Conservation (phyloP, 2,113 vertebrate species). For the Myotis lucifugus region DNA sequence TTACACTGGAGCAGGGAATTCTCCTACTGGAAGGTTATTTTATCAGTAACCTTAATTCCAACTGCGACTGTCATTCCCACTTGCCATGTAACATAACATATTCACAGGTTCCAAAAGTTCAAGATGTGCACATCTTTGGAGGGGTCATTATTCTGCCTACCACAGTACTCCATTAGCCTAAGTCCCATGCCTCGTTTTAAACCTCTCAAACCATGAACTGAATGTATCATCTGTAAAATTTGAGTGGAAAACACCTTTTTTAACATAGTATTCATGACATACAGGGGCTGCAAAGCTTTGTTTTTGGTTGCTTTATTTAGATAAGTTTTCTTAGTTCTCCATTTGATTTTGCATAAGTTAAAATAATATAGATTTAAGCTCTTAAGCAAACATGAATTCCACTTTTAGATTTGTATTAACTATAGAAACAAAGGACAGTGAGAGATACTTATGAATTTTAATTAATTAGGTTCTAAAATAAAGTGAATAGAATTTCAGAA, state of each 20-base stretch:
- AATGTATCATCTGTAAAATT: background rate
- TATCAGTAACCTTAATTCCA: slow-evolving; percentile 14
- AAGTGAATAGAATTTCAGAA: slow-evolving; percentile 65
- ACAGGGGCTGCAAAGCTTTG: slow-evolving; percentile 22
- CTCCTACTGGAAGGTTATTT: slow-evolving; percentile 10
- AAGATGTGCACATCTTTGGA: background rate
- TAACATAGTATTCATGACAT: background rate
- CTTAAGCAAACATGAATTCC: background rate
- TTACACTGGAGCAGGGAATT: background rate
- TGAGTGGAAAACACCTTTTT: background rate
- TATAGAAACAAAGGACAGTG: slow-evolving; percentile 59
- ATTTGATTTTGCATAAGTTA: slow-evolving; percentile 56
- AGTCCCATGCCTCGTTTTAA: background rate
- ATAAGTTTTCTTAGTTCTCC: slow-evolving; percentile 61
- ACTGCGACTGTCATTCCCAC: background rate
- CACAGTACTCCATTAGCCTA: background rate
- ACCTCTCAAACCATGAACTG: background rate
- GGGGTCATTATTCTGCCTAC: background rate
- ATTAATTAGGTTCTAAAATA: slow-evolving; percentile 57
- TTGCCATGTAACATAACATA: background rate
- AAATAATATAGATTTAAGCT: slow-evolving; percentile 62
- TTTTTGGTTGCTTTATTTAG: slow-evolving; percentile 62
- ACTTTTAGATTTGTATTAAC: slow-evolving; percentile 61
- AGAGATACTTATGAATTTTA: slow-evolving; percentile 61
- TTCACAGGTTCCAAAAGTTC: background rate